Percentiles rank a stretch among this genome's conserved stretches.
Conservation (phyloP, 2,113 vertebrate genomes). For the Hyla sarda region DNA sequence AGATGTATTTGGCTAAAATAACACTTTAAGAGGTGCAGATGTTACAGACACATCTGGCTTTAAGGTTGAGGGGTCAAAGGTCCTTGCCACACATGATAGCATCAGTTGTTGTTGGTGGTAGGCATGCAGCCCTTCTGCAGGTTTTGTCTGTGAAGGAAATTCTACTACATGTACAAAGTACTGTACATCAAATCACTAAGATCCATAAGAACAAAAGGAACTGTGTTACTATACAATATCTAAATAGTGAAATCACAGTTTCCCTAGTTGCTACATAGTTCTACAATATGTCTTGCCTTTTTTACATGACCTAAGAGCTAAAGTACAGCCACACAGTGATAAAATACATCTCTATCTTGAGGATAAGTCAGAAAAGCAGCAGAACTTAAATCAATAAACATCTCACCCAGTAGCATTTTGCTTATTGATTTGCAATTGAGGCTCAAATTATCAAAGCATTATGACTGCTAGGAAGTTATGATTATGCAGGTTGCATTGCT, state of each 20-base stretch:
- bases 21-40: too few relatives aligned
- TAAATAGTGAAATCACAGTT: neutral
- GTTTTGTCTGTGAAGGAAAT: too few relatives aligned
- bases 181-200: too few relatives aligned
- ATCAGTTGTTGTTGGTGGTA: too few relatives aligned
- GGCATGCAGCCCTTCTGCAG: too few relatives aligned
- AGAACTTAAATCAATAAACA: conserved; percentile 54
- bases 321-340: conserved; percentile 28
- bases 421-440: conserved; percentile 58
- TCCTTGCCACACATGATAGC: too few relatives aligned
- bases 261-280: neutral
- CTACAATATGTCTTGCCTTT: neutral
- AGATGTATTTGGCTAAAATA: too few relatives aligned
- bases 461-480: conserved; percentile 47
- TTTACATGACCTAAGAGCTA: conserved; percentile 24
- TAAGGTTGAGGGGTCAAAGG: too few relatives aligned
- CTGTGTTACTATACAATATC: neutral
- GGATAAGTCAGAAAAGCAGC: conserved; percentile 50
- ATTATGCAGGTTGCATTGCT: conserved; percentile 41
- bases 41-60: too few relatives aligned
- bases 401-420: conserved; percentile 56
- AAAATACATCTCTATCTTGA: conserved; percentile 42
- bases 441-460: conserved; percentile 56
- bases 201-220: too few relatives aligned
- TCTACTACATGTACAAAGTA: too few relatives aligned